These are phyloP conservation scores for Digitonthophagus gazella DNA, from an alignment of 2,888 invertebrate genomes.

Conservation along the genomic window DNA sequence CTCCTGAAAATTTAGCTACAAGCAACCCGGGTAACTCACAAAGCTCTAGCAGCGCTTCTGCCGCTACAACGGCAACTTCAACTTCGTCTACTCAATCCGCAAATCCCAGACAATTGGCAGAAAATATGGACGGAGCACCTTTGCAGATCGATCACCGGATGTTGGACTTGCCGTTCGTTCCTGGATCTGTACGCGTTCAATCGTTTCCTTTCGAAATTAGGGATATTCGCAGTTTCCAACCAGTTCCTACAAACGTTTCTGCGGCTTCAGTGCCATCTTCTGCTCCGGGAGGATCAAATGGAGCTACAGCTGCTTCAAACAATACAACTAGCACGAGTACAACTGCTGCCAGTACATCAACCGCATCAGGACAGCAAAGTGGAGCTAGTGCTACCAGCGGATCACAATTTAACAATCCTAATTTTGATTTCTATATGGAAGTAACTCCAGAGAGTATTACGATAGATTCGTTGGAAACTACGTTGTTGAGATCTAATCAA, in stretches of 20 bases:
- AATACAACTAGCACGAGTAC: conserved; percentile 14
- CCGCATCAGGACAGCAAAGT: conserved; percentile 15
- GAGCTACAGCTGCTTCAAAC: conserved; percentile 21
- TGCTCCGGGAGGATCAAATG: conserved; percentile 26
- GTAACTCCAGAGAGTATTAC: conserved; percentile 54
- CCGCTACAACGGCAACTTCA: conserved; percentile 33
- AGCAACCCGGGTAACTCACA: conserved; percentile 26
- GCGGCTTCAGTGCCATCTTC: conserved; percentile 5
- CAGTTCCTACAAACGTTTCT: conserved; percentile 4
- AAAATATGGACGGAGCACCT: conserved; percentile 15
- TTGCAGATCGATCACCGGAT: conserved; percentile 33
- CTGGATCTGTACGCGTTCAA: conserved; percentile 42
- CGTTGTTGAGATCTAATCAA: conserved; percentile 40
- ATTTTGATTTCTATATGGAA: conserved; percentile 63
- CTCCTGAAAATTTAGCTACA: conserved; percentile 30
- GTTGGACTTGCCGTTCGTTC: conserved; percentile 40
- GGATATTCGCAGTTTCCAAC: conserved; percentile 28
- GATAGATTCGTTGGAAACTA: conserved; percentile 47
- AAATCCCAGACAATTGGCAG: neutral
- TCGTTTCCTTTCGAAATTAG: conserved; percentile 46
- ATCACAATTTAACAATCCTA: conserved; percentile 42
- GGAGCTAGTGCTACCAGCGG: neutral
- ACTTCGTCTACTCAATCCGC: conserved; percentile 27
- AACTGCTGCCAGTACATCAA: conserved; percentile 22
- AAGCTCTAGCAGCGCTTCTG: conserved; percentile 29